Evolutionary conservation across 2,888 invertebrate genomes (phyloP).

Genomic region (Ariolimax columbianus): DNA sequence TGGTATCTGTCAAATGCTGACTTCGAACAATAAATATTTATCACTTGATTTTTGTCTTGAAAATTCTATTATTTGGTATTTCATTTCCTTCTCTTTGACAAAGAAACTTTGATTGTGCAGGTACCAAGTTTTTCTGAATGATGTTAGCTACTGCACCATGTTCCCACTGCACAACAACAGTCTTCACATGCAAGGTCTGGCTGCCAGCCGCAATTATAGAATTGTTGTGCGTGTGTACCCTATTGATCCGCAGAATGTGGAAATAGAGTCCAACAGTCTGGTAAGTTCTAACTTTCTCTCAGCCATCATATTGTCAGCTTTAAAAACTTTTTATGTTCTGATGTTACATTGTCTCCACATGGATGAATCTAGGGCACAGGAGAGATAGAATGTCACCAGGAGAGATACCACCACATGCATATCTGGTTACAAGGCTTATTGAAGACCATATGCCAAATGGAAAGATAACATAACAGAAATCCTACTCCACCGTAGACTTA

Average conservation of each 20-base stretch:
- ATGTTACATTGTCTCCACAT: background rate
- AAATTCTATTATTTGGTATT: background rate
- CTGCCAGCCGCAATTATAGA: conserved; percentile 76
- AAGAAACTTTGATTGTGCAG: conserved; percentile 27
- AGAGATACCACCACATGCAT: no score
- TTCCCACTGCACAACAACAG: conserved; percentile 73
- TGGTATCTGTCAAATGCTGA: no score
- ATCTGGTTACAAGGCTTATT: no score
- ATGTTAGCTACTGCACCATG: conserved; percentile 75
- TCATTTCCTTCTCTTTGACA: background rate
- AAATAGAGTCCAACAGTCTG: conserved; percentile 76
- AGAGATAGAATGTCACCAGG: no score
- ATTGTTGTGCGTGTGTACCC: conserved; percentile 74
- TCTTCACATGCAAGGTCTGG: conserved; percentile 75
- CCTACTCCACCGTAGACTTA: no score
- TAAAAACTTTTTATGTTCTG: background rate
- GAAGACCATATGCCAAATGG: no score
- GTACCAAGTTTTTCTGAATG: conserved; percentile 76
- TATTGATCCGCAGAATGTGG: conserved; percentile 65
- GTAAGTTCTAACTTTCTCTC: conserved; percentile 60
- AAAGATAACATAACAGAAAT: no score
- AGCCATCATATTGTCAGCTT: background rate
- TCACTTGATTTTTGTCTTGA: background rate
- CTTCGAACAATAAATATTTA: no score
- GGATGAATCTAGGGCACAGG: no score